A percentile compares a stretch with the other conserved stretches of the same genome.
Evolutionary conservation across 2,113 vertebrate species (phyloP).

Genomic region (Furnarius figulus): DNA sequence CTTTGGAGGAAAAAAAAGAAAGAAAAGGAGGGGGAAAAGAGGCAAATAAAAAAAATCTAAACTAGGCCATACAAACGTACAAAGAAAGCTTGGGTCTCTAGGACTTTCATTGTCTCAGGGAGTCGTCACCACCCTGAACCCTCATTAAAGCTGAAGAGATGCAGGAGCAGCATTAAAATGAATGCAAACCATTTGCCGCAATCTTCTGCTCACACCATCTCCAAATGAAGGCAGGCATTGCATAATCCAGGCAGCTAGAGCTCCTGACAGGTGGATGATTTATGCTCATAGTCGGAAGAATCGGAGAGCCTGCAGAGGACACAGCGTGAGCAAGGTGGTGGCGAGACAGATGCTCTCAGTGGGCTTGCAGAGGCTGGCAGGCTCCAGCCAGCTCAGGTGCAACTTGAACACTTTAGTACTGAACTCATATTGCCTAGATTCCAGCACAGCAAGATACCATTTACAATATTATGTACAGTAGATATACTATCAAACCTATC

Average conservation of each 20-base stretch:
- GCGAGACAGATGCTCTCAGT: slow-evolving; percentile 87
- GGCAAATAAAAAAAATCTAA: not conserved
- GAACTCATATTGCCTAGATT: slow-evolving; percentile 75
- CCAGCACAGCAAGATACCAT: slow-evolving; percentile 71
- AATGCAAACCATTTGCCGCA: slow-evolving; percentile 77
- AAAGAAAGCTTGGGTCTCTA: slow-evolving; percentile 63
- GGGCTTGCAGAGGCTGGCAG: slow-evolving; percentile 83
- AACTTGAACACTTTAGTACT: slow-evolving; percentile 77
- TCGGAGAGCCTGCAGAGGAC: slow-evolving; percentile 81
- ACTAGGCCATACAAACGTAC: slow-evolving; percentile 32
- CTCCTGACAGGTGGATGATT: slow-evolving; percentile 90
- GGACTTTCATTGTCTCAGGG: slow-evolving; percentile 73
- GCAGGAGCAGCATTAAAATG: slow-evolving; percentile 75
- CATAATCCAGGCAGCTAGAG: slow-evolving; percentile 82
- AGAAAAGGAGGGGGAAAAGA: too few relatives aligned
- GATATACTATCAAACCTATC: slow-evolving; percentile 57
- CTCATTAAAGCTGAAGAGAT: slow-evolving; percentile 80
- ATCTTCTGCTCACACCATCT: slow-evolving; percentile 77
- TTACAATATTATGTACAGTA: slow-evolving; percentile 70
- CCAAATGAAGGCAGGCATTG: slow-evolving; percentile 86
- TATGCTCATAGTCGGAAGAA: slow-evolving; percentile 87
- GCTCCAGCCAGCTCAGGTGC: slow-evolving; percentile 82
- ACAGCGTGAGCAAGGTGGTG: slow-evolving; percentile 79
- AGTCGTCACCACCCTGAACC: slow-evolving; percentile 71
- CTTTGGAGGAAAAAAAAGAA: not conserved